These are phyloP conservation scores for Trichosurus vulpecula DNA, from an alignment of 2,797 vertebrate species.

Conservation along the genomic window DNA sequence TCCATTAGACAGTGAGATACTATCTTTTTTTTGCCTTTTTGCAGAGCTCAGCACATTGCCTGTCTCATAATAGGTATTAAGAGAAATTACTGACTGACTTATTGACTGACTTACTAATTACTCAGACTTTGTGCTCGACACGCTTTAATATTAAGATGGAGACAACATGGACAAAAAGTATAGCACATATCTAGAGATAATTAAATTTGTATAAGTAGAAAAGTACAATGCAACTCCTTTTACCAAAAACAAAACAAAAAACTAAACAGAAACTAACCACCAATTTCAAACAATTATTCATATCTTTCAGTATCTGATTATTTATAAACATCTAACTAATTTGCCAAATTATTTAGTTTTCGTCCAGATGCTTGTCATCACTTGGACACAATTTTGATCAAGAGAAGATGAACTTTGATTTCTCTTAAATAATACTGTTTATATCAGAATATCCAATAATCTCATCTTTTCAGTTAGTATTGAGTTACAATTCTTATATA, in stretches of 20 bases:
- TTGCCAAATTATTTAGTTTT: not conserved
- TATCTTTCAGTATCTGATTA: not conserved
- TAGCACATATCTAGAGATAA: too few species aligned
- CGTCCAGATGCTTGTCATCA: not conserved
- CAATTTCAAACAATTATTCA: not conserved
- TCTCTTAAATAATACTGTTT: not conserved
- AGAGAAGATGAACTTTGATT: not conserved
- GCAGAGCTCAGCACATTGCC: too few species aligned
- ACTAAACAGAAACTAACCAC: not conserved
- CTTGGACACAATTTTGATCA: not conserved
- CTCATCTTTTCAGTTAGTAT: not conserved
- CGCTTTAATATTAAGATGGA: too few species aligned
- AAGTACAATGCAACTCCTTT: not conserved
- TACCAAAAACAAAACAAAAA: not conserved
- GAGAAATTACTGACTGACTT: too few species aligned
- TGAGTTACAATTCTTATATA: not conserved
- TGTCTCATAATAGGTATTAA: too few species aligned
- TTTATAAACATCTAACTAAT: not conserved
- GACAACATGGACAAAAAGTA: too few species aligned
- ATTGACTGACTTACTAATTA: too few species aligned
- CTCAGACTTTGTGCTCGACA: too few species aligned
- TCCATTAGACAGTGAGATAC: too few species aligned
- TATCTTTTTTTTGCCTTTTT: too few species aligned
- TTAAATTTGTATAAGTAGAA: not conserved
- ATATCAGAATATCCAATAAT: not conserved